Evolutionary conservation across 2,888 invertebrate species (phyloP), one percentile per base, ranked within the genome.

Genomic region (Auanema sp.): DNA sequence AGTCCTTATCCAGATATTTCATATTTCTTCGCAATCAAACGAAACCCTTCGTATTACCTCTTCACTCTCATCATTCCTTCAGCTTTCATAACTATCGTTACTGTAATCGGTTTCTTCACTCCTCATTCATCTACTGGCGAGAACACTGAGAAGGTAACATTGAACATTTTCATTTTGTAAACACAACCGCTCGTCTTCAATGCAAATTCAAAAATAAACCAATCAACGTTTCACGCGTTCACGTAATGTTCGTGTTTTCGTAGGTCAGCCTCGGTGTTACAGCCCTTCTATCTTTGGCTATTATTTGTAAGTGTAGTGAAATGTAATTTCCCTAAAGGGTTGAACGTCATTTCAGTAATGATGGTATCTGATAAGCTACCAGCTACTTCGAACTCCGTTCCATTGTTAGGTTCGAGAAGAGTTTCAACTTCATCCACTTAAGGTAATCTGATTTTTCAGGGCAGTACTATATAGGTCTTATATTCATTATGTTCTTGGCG

Each of bases 41-140:
- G 83, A 33, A 83, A 83, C 64, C 82, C 83, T 0, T 74, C 77
- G 8, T 83, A 83, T 57, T 83, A 83, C 57, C 66, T 82, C 24
- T 82, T 82, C 66, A 82, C 81, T 3, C 69, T 79, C 16, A 78
- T 82, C 58, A 75, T 82, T 50, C 83, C 83, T 0, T 79, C 79
- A 1, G 79, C 80, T 4, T 80, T 83, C 60, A 83, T 83, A 62
- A 82, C 80, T 8, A 79, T 80, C 21, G 81, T 83, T 49, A 83
- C 82, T 0, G 79, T 83, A 14, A 79, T 83, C 63, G 83, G 83
- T 25, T 83, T 80, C 55, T 83, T 83, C 68, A 83, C 81, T 1
- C 82, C 83, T 1, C 80, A 83, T 58, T 79, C 79, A 0, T 76
- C 79, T 6, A 81, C 80, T 1, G 83, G 83, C 21, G 83, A 83